phyloP scores from a whole-genome alignment of 1,140 invertebrate species.

The Temnothorax longispinosus region DNA sequence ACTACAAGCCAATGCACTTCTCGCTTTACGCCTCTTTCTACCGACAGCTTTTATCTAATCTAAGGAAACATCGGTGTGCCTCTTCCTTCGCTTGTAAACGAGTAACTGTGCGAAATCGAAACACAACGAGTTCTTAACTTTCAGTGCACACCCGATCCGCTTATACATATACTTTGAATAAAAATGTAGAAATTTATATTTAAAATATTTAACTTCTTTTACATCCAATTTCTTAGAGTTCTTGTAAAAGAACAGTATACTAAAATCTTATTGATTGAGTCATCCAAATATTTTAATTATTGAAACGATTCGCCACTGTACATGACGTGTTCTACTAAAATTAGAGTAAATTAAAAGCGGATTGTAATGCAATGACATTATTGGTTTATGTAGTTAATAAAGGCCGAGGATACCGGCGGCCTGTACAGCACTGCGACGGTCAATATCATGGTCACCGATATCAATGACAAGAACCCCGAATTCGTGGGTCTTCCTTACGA shows the following conservation, averaged over 20 bases:
- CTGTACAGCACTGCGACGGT: conserved; percentile 93
- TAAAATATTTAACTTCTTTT: neutral
- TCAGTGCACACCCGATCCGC: neutral
- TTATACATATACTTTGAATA: neutral
- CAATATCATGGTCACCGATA: conserved; percentile 95
- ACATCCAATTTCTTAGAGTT: neutral
- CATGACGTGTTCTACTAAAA: neutral
- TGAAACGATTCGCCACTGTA: neutral
- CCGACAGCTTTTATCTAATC: conserved; percentile 33
- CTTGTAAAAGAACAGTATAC: neutral
- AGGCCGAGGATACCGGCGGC: conserved; percentile 94
- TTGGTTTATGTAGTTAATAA: conserved; percentile 88
- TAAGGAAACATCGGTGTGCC: neutral
- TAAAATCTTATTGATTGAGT: neutral
- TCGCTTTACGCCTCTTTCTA: neutral
- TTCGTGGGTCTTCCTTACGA: conserved; percentile 92
- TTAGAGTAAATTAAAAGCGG: neutral
- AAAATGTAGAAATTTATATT: conserved; percentile 6
- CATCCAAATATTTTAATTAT: neutral
- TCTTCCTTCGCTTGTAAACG: neutral
- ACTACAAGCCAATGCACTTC: conserved; percentile 40
- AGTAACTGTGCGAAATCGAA: neutral
- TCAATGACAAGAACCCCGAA: conserved; percentile 95
- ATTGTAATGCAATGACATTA: neutral
- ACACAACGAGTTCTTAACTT: neutral